A percentile compares a stretch with the other conserved stretches of the same genome.
These are phyloP conservation scores for Rattus rattus DNA, from an alignment of 2,113 vertebrate genomes.

Conservation along the genomic window DNA sequence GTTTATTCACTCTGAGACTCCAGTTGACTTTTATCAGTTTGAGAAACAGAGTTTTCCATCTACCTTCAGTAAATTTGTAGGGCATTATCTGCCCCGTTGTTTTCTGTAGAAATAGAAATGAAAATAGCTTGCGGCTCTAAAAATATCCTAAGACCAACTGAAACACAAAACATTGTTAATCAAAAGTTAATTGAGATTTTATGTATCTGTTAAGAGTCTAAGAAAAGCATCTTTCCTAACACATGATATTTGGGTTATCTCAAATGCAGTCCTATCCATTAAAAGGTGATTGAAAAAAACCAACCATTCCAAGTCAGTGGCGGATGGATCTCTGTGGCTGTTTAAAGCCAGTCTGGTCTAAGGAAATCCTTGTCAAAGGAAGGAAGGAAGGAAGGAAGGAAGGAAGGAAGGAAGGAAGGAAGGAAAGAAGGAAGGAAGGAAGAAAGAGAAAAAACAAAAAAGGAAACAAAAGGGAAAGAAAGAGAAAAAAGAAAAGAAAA, in stretches of 20 bases:
- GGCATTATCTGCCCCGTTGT: background rate
- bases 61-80: conserved; percentile 35
- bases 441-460: accelerated
- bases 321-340: background rate
- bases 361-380: background rate
- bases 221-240: background rate
- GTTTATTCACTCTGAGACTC: conserved; percentile 19
- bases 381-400: no score
- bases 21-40: conserved; percentile 41
- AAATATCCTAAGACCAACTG: background rate
- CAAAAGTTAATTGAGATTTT: background rate
- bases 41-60: background rate
- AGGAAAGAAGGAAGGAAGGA: no score
- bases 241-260: background rate
- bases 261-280: background rate
- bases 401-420: no score
- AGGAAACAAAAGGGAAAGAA: background rate
- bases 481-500: background rate
- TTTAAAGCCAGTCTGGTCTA: background rate
- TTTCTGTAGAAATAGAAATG: conserved; percentile 36
- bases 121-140: conserved; percentile 36
- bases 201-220: background rate
- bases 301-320: background rate
- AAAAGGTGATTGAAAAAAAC: background rate
- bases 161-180: conserved; percentile 10